Conservation (phyloP, 2,113 vertebrate genomes). For the Macaca mulatta region DNA sequence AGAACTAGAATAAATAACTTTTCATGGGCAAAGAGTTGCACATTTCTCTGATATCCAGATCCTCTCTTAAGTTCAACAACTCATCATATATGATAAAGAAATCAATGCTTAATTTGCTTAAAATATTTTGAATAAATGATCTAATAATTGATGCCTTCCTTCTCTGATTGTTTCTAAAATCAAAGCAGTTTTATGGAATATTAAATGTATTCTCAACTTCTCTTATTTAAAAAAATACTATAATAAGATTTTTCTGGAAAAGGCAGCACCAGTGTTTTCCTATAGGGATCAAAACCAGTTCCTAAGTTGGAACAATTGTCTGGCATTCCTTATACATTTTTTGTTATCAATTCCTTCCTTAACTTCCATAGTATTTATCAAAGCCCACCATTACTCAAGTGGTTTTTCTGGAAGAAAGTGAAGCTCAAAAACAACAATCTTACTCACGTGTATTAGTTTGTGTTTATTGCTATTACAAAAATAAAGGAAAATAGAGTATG, state of each 20-base stretch:
- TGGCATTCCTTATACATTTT: neutral
- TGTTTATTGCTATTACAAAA: neutral
- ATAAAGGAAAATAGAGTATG: neutral
- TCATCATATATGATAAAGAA: neutral
- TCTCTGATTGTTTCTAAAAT: slow-evolving; percentile 23
- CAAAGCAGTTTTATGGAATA: neutral
- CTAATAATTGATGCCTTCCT: neutral
- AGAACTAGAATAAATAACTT: neutral
- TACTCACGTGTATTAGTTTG: neutral
- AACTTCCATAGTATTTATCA: neutral
- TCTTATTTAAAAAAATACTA: neutral
- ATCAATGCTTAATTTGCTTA: slow-evolving; percentile 66
- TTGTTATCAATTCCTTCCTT: neutral
- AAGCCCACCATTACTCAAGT: neutral
- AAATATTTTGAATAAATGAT: slow-evolving; percentile 60
- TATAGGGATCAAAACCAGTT: neutral
- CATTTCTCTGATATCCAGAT: slow-evolving; percentile 10
- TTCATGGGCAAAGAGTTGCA: neutral
- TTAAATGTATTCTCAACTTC: neutral
- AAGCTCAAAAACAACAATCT: slow-evolving; percentile 1
- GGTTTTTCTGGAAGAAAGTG: neutral
- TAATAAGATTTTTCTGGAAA: neutral
- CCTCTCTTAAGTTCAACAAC: neutral
- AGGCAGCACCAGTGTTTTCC: neutral
- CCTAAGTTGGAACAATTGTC: fast-evolving